Percentiles rank a stretch among this genome's conserved stretches.
phyloP scores from a whole-genome alignment of 2,113 vertebrate genomes.

The Takifugu bimaculatus region DNA sequence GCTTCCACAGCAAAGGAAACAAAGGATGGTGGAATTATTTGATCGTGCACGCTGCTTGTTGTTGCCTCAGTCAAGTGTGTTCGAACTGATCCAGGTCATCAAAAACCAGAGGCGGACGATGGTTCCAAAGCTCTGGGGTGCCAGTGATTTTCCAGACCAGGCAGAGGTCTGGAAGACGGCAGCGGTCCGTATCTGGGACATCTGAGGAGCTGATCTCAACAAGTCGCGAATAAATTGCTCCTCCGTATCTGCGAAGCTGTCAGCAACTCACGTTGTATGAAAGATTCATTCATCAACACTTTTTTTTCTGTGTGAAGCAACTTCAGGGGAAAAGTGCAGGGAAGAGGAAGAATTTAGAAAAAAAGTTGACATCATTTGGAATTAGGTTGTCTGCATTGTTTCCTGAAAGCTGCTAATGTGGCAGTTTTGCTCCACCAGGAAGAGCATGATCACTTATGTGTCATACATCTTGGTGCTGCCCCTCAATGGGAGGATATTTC shows the following conservation, averaged over 20 bases:
- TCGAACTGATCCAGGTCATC: too few species aligned
- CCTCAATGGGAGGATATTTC: too few species aligned
- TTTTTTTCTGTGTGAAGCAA: conserved; percentile 51
- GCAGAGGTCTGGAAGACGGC: conserved; percentile 31
- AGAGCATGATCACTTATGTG: too few species aligned
- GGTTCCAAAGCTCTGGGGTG: too few species aligned
- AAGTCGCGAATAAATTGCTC: conserved; percentile 71
- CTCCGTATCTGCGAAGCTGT: conserved; percentile 60
- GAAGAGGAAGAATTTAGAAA: neutral
- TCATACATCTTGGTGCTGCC: too few species aligned
- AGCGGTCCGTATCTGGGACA: conserved; percentile 45
- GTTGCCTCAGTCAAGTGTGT: neutral
- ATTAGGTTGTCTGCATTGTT: conserved; percentile 7
- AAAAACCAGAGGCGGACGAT: too few species aligned
- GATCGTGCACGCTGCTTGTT: neutral
- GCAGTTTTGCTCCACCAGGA: too few species aligned
- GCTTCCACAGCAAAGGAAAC: conserved; percentile 4
- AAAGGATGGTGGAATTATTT: neutral
- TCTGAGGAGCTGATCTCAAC: conserved; percentile 66
- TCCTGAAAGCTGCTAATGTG: too few species aligned
- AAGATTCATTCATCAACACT: conserved; percentile 72
- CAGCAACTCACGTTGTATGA: conserved; percentile 73
- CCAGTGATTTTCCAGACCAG: conserved; percentile 26
- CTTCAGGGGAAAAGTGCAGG: conserved; percentile 25
- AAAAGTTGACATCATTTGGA: conserved; percentile 2